These are phyloP conservation scores for Gasterosteus aculeatus DNA, from an alignment of 2,113 vertebrate genomes.

Conservation along the genomic window DNA sequence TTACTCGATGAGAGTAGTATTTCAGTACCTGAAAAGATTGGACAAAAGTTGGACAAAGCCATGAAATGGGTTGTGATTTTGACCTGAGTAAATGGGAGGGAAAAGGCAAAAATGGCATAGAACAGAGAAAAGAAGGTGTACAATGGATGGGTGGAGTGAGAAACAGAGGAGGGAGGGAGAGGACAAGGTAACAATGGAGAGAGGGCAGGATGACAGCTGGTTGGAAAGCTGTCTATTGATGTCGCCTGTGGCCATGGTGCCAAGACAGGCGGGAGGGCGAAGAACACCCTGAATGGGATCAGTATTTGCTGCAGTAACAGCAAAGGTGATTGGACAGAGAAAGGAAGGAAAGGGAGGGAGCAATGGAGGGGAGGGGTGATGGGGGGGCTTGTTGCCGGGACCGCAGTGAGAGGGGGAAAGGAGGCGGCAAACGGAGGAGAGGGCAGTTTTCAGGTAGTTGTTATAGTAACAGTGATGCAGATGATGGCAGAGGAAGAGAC, in stretches of 20 bases:
- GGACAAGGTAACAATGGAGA: conserved; percentile 5
- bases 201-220: conserved; percentile 22
- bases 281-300: conserved; percentile 12
- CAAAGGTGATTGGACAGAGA: conserved; percentile 53
- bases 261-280: not conserved
- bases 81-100: not conserved
- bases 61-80: not conserved
- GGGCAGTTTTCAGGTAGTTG: conserved; percentile 55
- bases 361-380: not conserved
- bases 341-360: conserved; percentile 1
- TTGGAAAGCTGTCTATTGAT: conserved; percentile 6
- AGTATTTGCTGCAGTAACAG: conserved; percentile 31
- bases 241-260: not conserved
- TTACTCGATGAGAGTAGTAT: not conserved
- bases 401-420: conserved; percentile 49
- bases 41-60: not conserved
- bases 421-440: conserved; percentile 19
- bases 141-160: not conserved
- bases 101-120: not conserved
- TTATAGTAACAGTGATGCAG: conserved; percentile 68
- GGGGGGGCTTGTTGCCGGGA: conserved; percentile 38
- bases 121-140: not conserved
- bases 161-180: not conserved
- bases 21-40: not conserved
- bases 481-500: conserved; percentile 31